Evolutionary conservation across 2,797 vertebrate species (phyloP), one percentile per base, ranked within the genome.

Genomic region (Clarias laeviceps): DNA sequence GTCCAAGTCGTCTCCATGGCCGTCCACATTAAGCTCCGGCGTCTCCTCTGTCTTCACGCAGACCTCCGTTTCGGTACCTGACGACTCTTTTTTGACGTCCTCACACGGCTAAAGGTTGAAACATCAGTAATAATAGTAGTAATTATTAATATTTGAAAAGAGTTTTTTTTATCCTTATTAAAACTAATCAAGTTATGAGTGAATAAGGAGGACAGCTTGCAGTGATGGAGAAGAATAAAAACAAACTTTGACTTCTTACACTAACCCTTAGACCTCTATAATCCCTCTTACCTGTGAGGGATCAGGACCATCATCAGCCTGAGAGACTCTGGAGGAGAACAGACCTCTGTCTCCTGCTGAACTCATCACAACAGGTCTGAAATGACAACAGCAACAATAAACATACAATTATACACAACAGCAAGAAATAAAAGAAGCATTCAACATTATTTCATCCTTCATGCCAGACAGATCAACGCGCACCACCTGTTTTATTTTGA

Each of bases 21-120:
- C 17, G 77, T 27, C 14, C 0, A 8, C 7, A 59, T 64, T 45
- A 12, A 8, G 12, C 57, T 80, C 77, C 57, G 1, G 54, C 18
- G 8, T 80, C 37, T 80, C 59, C 61, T 80, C 78, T 2, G 40
- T 18, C 78, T 80, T 80, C 34, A 80, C 61, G 18, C n/a, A 15
- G 61, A 62, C 61, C n/a, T 20, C 78, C 4, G 5, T 24, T 29
- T 32, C 18, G 12, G 32, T 11, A 5, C 12, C 76, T 1, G 59
- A 45, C 64, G 34, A 27, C 24, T 80, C 61, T 0, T 17, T 45
- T 80, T 62, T 65, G 6, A 64, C n/a, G 5, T 80, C 34, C 22
- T 45, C 37, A 18, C 78, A 27, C 27, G 34, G 20, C 76, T 78
- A 27, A 11, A 2, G 18, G 18, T 32, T 11, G 8, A 56, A 57